Evolutionary conservation across 2,797 vertebrate species (phyloP), one percentile per base, ranked within the genome.

Genomic region (Pelochelys cantorii): DNA sequence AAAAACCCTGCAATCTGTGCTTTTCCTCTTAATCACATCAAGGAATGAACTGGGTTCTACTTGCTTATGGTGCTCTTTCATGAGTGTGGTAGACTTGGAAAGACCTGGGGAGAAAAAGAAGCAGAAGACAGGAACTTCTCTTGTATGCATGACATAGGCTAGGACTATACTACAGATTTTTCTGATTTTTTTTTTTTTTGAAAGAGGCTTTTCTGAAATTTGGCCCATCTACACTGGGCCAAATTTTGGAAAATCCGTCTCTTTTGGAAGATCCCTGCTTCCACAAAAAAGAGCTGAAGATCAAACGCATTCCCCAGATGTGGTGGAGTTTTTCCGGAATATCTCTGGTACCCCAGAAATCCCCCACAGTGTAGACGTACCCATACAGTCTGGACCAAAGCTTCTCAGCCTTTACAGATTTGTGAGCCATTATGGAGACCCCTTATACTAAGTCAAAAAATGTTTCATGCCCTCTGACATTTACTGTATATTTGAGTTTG

Each of bases 1-100:
- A 48, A 48, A 8, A 42, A 48, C 42, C 42, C 8, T 48, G 18
- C n/a, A n/a, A 55, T 0, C 0, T 14, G 18, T 3, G 2, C 85
- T 90, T 53, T 85, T 59, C 22, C 2, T 82, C 5, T 4, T 90
- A 87, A 78, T 90, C 88, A 25, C 27, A 81, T 85, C 74, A 79
- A 9, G 42, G 37, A 92, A 78, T 75, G 14, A 88, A 60, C 3
- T 80, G 60, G 1, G 4, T 83, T 60, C 84, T 29, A 31, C 59
- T 90, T n/a, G 48, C 68, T 81, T 2, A 80, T 5, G 4, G 89
- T 90, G 18, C 65, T 87, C 15, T 7, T 78, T 84, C 81, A 31
- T 79, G 23, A 65, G 11, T 87, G 2, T 34, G 56, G 10, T 34
- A 6, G 57, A 1, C 27, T 20, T 17, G 5, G 1, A 68, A 65